Base-by-base conservation (phyloP, 92 coral and sea anemone species). In the Pocillopora grandis region DNA sequence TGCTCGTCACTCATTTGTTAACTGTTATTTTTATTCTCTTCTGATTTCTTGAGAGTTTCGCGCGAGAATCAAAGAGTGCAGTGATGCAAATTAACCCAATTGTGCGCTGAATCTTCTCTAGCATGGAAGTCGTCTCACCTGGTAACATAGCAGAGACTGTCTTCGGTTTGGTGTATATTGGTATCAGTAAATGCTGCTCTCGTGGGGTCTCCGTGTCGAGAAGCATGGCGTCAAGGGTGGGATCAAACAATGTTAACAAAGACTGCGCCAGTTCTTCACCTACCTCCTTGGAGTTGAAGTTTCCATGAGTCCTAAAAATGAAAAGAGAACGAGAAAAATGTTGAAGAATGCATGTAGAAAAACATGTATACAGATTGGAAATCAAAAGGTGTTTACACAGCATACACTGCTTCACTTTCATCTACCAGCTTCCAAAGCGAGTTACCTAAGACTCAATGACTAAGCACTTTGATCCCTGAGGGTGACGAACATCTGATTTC, bases 271-370 rank as follows among this genome's bases (percentile, higher is more conserved):
- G 89, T 92, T 90, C 90, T 15, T 86, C 85, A 62, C 99, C 99
- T 20, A 94, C 95, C 84, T 96, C 99, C 73, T 92, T 96, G 19
- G 99, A 96, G 84, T 91, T 96, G 77, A 92, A 96, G 74, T 94
- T 96, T 42, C 93, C 94, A 76, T 96, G 99, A 18, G 95, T 94
- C 99, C 99, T 96, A 49, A 35, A 42, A 77, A 36, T 16, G 6
- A 62, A 78, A 58, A 5, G 23, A 12, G 23, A 85, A 49, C 10
- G 70, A 64, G 13, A 15, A 9, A 17, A 58, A 14, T 35, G 31
- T 17, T 18, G 9, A 23, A 15, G 4, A 20, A 49, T 58, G 16
- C 57, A 74, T 72, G 27, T 27, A 27, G 27, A 27, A 27, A 27
- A 27, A 27, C 27, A 27, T 27, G 27, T 27, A 27, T 27, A 27